Conservation (phyloP, 2,113 vertebrate species). For the Channa argus region DNA sequence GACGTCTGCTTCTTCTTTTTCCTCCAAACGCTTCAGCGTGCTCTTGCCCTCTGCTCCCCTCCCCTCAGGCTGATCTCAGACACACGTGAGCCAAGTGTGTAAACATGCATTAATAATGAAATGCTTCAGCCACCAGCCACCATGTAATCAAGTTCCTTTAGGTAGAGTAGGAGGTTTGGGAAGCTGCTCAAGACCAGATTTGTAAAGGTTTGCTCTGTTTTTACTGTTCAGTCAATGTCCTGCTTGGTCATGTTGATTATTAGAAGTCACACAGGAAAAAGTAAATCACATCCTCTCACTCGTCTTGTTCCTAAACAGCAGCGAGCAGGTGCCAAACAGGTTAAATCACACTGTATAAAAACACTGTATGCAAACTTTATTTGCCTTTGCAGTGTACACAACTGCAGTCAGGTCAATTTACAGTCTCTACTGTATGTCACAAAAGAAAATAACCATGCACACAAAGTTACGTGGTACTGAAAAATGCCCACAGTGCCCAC, state of each 20-base stretch:
- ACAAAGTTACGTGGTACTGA: neutral
- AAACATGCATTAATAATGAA: neutral
- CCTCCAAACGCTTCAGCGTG: neutral
- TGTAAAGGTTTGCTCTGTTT: neutral
- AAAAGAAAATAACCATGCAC: neutral
- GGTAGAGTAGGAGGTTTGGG: neutral
- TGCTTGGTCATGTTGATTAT: neutral
- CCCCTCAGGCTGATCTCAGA: neutral
- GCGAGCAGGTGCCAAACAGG: neutral
- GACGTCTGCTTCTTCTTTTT: constrained; percentile 16
- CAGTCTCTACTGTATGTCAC: too few species aligned
- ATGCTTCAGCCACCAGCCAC: neutral
- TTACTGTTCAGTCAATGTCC: too few species aligned
- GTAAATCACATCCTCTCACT: neutral
- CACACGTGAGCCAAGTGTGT: neutral
- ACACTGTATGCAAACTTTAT: too few species aligned
- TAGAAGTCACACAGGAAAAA: constrained; percentile 13
- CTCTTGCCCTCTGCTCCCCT: neutral
- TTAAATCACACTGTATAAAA: too few species aligned
- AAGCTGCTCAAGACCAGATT: neutral
- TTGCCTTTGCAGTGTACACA: too few species aligned
- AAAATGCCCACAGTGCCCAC: neutral
- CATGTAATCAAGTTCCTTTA: neutral
- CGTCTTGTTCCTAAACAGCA: neutral
- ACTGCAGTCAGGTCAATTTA: too few species aligned